Base-by-base conservation (phyloP, 2,888 invertebrate genomes). In the Hoplodrina blanda region DNA sequence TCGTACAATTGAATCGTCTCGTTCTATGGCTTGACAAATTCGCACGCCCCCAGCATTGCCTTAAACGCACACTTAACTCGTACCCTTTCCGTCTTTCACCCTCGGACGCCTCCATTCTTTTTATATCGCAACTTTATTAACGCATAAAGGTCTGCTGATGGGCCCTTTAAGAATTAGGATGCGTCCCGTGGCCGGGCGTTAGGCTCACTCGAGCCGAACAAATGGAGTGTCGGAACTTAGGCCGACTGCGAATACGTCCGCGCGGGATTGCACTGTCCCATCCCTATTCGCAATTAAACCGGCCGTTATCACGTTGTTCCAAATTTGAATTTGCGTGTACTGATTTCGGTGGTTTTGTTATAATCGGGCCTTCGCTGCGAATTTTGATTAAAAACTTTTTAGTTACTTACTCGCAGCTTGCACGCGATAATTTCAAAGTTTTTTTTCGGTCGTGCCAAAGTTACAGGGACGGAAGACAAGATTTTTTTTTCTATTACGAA, bases 71-170 rank as follows among this genome's bases (percentile, higher is more conserved):
- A 95, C 95, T 96, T 96, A 96, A 95, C 91, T 88, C 91, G 89
- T 95, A 95, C 95, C 95, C 95, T 94, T 93, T 91, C 87, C 91
- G 91, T 89, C 89, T 93, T 93, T 92, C 94, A 94, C 95, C 96
- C 96, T 95, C 91, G 95, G 95, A 94, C 95, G 95, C 94, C 92
- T 94, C 88, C 90, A 90, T 95, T 95, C 95, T 95, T 96, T 95
- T 96, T 95, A 96, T 95, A 95, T 95, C 93, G 94, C 95, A 95
- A 95, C 95, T 96, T 96, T 96, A 96, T 96, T 96, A 96, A 95
- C 96, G 95, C 92, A 95, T 96, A 96, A 96, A 96, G 95, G 95
- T 94, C 95, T 94, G 88, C 89, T 93, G 95, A 96, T 96, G 95
- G 84, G 95, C 93, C 95, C 94, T 93, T 95, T 93, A 95, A 95